Evolutionary conservation across 37 sponge, comb jelly and placozoan genomes (phyloP), one percentile per base, ranked within the genome.

Genomic region (Hexactinellida sp.): DNA sequence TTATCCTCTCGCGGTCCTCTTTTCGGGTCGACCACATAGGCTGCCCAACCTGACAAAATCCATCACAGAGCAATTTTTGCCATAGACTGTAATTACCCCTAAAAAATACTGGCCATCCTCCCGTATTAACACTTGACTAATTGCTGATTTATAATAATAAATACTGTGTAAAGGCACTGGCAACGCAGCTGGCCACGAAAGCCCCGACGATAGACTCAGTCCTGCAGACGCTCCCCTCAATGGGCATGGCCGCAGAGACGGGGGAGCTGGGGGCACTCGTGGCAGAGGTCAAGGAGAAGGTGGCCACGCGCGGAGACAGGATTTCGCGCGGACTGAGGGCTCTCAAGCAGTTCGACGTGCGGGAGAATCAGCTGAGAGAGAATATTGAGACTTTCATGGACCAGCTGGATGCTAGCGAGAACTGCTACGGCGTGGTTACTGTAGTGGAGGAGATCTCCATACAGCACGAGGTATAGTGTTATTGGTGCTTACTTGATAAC

Each of bases 301-400:
- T 63, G 5, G 76, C 76, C 3, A 7, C 30, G 3, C 21, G 76
- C 21, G 30, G 28, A 25, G 76, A 63, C 32, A 63, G 30, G 30
- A 63, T 63, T 63, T 21, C 3, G 28, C 76, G 76, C 3, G 76
- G 19, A 28, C 76, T 25, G 25, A 28, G 30, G 34, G 21, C 3
- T 63, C 30, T 63, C 32, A 63, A 63, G 30, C 76, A 63, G 34
- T 63, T 63, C 13, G 76, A 63, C 5, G 30, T 63, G 32, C 3
- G 76, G 34, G 76, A 63, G 76, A 63, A n/a, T n/a, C 21, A n/a
- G 21, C 76, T 63, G 21, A 63, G 76, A 63, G 76, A 63, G 34
- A 63, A n/a, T n/a, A 32, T 63, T 21, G 76, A 63, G 34, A 23
- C 76, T n/a, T 63, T 63, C 76, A 63, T 63, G 76, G 76, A 63